phyloP scores from a whole-genome alignment of 2,113 vertebrate species.

The Argyrosomus japonicus region DNA sequence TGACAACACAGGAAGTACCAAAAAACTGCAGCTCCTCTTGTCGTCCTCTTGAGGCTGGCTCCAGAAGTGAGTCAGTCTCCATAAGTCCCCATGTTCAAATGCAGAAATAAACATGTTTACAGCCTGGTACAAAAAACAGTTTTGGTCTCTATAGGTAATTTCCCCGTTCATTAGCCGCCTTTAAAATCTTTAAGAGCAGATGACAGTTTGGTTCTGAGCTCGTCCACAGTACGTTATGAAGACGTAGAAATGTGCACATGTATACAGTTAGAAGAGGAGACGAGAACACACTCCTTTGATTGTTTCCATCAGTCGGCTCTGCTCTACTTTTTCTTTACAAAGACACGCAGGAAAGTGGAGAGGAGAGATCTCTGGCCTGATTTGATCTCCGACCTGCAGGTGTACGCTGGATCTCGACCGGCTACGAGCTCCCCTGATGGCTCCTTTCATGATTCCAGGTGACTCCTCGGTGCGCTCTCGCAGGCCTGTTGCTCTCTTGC shows the following conservation, averaged over 20 bases:
- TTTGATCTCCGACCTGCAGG: slow-evolving; percentile 36
- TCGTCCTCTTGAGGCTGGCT: no score
- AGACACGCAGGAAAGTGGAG: not conserved
- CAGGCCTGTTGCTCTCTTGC: slow-evolving; percentile 14
- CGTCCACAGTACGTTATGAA: not conserved
- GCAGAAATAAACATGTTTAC: no score
- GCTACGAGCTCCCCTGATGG: not conserved
- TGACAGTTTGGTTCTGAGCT: no score
- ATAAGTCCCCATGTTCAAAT: no score
- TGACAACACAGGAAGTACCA: no score
- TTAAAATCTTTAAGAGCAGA: no score
- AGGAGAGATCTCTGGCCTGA: slow-evolving; percentile 8
- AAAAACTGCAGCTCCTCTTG: no score
- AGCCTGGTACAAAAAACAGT: no score
- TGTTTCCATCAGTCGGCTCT: slow-evolving; percentile 7
- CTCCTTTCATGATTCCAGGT: slow-evolving; percentile 46
- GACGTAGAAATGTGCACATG: not conserved
- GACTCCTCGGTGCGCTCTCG: slow-evolving; percentile 25
- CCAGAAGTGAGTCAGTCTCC: no score
- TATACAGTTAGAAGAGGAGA: not conserved
- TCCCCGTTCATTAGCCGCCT: no score
- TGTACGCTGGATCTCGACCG: not conserved
- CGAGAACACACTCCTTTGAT: slow-evolving; percentile 4
- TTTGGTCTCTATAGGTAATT: no score
- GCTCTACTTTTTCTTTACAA: not conserved